These are phyloP conservation scores for Leptura quadrifasciata DNA, from an alignment of 2,888 invertebrate species.

Conservation along the genomic window DNA sequence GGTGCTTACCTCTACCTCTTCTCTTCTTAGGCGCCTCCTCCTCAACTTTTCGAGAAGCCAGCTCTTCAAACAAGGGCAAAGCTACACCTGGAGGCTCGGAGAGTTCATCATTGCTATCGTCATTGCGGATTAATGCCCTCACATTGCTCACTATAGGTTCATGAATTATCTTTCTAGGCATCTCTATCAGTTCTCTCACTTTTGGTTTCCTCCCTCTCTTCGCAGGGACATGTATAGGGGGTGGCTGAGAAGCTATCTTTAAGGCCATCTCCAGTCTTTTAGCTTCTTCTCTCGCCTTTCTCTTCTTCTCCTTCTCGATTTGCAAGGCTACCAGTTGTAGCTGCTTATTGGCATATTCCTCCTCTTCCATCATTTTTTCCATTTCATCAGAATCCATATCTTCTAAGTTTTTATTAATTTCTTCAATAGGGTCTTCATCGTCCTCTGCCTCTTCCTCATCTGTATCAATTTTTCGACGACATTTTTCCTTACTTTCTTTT, in stretches of 20 bases:
- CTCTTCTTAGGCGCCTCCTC: slow-evolving; percentile 70
- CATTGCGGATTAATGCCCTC: slow-evolving; percentile 60
- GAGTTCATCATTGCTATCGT: slow-evolving; percentile 67
- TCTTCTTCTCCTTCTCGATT: slow-evolving; percentile 76
- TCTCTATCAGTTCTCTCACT: slow-evolving; percentile 42
- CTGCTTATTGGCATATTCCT: slow-evolving; percentile 78
- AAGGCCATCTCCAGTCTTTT: slow-evolving; percentile 1
- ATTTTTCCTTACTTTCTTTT: slow-evolving; percentile 32
- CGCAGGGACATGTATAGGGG: background rate
- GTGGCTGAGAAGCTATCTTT: background rate
- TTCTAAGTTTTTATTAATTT: slow-evolving; percentile 70
- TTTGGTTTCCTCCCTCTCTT: slow-evolving; percentile 65
- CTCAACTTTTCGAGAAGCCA: slow-evolving; percentile 60
- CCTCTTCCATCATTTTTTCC: slow-evolving; percentile 78
- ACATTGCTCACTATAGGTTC: slow-evolving; percentile 63
- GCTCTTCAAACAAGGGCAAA: slow-evolving; percentile 67
- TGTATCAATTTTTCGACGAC: slow-evolving; percentile 9
- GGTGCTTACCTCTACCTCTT: slow-evolving; percentile 70
- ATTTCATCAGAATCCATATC: slow-evolving; percentile 73
- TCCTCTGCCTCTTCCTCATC: slow-evolving; percentile 11
- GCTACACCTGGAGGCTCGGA: slow-evolving; percentile 70
- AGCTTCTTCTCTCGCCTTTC: slow-evolving; percentile 75
- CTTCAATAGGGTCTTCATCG: slow-evolving; percentile 70
- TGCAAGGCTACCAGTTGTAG: slow-evolving; percentile 74
- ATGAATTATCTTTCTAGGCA: slow-evolving; percentile 46